phyloP scores from a whole-genome alignment of 1,140 invertebrate genomes.

The Lanistes nyassanus region DNA sequence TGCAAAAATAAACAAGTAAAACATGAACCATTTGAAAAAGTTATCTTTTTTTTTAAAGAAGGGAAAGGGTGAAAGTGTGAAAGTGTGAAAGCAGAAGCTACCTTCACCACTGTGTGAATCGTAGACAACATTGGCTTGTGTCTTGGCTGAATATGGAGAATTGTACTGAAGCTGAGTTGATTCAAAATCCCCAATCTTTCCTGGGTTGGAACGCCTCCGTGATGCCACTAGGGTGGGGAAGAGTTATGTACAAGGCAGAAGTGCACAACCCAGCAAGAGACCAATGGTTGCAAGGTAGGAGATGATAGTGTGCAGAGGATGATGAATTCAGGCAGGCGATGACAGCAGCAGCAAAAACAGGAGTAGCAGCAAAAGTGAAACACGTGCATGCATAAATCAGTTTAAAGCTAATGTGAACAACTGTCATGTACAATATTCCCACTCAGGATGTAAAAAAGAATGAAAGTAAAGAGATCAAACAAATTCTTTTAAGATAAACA shows the following conservation, averaged over 20 bases:
- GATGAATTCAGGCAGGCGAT: not conserved
- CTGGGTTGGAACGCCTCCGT: conserved; percentile 40
- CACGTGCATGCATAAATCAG: not conserved
- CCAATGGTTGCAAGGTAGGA: too few relatives aligned
- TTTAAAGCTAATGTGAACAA: too few relatives aligned
- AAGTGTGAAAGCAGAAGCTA: conserved; percentile 12
- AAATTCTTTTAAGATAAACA: too few relatives aligned
- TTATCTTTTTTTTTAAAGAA: not conserved
- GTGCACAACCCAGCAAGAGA: too few relatives aligned
- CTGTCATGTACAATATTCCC: too few relatives aligned
- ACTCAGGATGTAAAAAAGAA: too few relatives aligned
- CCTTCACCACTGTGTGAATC: conserved; percentile 50
- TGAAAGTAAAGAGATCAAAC: too few relatives aligned
- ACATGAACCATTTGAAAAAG: not conserved
- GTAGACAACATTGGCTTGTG: conserved; percentile 48
- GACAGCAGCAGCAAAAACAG: conserved; percentile 1
- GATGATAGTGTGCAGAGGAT: not conserved
- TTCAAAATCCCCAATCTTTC: conserved; percentile 51
- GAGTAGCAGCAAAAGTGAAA: not conserved
- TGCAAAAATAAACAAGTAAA: not conserved
- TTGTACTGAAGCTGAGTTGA: conserved; percentile 32
- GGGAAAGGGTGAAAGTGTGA: not conserved
- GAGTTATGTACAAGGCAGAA: too few relatives aligned
- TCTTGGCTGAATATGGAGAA: conserved; percentile 46
- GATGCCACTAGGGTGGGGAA: conserved; percentile 20